Evolutionary conservation across 2,797 vertebrate genomes (phyloP), one percentile per base, ranked within the genome.

Genomic region (Pangasius krempfi): DNA sequence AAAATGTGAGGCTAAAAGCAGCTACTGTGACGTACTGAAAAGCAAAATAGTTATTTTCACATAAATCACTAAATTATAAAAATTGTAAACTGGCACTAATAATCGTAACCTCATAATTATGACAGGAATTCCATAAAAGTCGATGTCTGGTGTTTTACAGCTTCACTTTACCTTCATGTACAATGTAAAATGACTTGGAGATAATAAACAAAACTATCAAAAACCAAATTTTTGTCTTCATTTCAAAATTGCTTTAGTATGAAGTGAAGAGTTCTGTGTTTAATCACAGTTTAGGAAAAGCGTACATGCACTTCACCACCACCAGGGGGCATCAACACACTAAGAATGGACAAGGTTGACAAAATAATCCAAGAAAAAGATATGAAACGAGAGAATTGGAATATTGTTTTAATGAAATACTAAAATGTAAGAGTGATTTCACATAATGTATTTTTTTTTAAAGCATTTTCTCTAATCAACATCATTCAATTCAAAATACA

Each of bases 311-410:
- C 1, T 13, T 70, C 33, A 12, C 0, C 12, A 75, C 79, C 87
- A 88, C 80, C 68, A 88, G 87, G 68, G 58, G 87, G 82, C 56
- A 52, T 13, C 20, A 64, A 22, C 27, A 37, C 68, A 37, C 87
- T n/a, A 62, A 16, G 25, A 73, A 60, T 18, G 44, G 25, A 76
- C 33, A 72, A 44, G 1, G 9, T 8, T 20, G 20, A 44, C 50
- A 54, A 8, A 27, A 30, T 18, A 54, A 52, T 52, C 13, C 50
- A 30, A 52, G 10, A 9, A 30, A 78, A n/a, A 14, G 0, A 14
- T 50, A 5, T 16, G 27, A 50, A 50, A 76, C 13, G 1, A 76
- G 10, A 52, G n/a, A 52, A 30, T 0, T 30, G 10, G 1, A 47
- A 75, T 12, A 25, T 25, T 5, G 40, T 44, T 72, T 72, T 20